Evolutionary conservation across 2,888 invertebrate genomes (phyloP).

Genomic region (Piscicola geometra): DNA sequence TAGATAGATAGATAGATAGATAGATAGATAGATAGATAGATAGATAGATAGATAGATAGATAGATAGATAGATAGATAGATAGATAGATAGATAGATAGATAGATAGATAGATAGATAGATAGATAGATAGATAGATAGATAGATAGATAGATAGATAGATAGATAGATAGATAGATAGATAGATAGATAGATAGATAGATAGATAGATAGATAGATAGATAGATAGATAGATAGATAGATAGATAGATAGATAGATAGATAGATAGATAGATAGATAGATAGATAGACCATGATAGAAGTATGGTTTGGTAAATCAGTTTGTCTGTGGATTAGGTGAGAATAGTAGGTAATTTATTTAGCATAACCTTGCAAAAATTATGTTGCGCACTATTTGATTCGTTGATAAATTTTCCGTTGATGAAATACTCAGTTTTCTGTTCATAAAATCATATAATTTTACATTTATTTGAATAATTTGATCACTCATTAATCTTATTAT

Average conservation of each 20-base stretch:
- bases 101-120: slow-evolving; percentile 18
- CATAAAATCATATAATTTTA: no score
- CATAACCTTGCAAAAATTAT: no score
- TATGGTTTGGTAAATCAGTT: neutral
- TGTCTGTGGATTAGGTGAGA: neutral
- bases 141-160: slow-evolving; percentile 18
- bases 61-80: slow-evolving; percentile 18
- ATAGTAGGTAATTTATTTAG: no score
- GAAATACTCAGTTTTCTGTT: no score
- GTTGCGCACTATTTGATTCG: no score
- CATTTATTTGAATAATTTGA: no score
- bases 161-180: slow-evolving; percentile 18
- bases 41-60: slow-evolving; percentile 18
- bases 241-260: slow-evolving; percentile 18
- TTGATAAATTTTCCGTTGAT: no score
- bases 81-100: slow-evolving; percentile 18
- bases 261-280: slow-evolving; percentile 18
- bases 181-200: slow-evolving; percentile 18
- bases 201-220: slow-evolving; percentile 18
- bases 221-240: slow-evolving; percentile 16
- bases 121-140: slow-evolving; percentile 18
- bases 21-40: slow-evolving; percentile 18
- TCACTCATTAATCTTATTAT: no score
- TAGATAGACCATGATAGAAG: neutral
- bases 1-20: slow-evolving; percentile 18